Percentiles rank a stretch among this genome's conserved stretches.
phyloP scores from a whole-genome alignment of 2,888 invertebrate genomes.

The Muschampia staudingeri region DNA sequence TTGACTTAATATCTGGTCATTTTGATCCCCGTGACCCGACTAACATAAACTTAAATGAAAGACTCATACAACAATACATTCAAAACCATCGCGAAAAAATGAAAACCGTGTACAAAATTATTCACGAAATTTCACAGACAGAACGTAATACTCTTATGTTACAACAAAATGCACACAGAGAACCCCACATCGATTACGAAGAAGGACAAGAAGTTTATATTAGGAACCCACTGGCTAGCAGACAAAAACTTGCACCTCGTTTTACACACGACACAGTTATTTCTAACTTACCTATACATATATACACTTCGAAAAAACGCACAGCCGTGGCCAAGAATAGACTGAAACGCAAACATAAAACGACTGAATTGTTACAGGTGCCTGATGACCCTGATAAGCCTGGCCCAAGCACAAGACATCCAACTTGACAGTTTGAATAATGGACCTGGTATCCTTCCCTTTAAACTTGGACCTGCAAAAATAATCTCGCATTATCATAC shows the following conservation, averaged over 20 bases:
- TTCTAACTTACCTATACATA: constrained; percentile 43
- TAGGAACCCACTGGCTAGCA: constrained; percentile 47
- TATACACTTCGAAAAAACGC: constrained; percentile 34
- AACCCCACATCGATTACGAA: constrained; percentile 54
- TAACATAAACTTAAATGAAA: constrained; percentile 43
- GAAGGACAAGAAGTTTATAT: constrained; percentile 56
- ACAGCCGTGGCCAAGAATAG: not conserved
- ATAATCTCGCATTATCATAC: not conserved
- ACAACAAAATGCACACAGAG: constrained; percentile 20
- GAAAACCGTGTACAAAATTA: constrained; percentile 2
- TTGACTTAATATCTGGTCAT: constrained; percentile 52
- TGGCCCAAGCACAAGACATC: constrained; percentile 31
- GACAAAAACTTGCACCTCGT: constrained; percentile 48
- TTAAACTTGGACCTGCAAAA: not conserved
- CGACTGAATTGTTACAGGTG: not conserved
- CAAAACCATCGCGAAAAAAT: constrained; percentile 26
- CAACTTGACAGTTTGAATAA: not conserved
- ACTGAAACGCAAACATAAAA: not conserved
- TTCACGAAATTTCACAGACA: constrained; percentile 2
- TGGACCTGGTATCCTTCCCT: not conserved
- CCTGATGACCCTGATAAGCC: constrained; percentile 28
- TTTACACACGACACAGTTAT: constrained; percentile 5
- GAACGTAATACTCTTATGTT: constrained; percentile 3
- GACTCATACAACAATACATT: constrained; percentile 46
- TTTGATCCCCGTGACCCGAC: constrained; percentile 55